Evolutionary conservation across 1,140 invertebrate genomes (phyloP), one percentile per base, ranked within the genome.

Genomic region (Drosophila funebris): DNA sequence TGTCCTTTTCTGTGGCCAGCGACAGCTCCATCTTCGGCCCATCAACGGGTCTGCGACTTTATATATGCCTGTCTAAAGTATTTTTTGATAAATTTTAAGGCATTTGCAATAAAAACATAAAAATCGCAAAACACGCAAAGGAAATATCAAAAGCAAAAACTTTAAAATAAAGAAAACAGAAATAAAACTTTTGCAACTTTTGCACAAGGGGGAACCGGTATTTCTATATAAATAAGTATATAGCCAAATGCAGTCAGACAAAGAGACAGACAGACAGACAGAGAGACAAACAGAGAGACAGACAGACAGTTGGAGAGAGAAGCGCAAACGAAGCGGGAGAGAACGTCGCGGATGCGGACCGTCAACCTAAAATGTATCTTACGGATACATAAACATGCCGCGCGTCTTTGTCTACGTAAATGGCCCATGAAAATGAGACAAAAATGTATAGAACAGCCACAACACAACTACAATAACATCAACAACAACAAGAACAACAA

Each of bases 341-440:
- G 31, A 24, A n/a, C 31, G 33, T 70, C 60, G 60, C 67, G 60
- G 67, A 63, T 63, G 68, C 68, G 67, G 50, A 70, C 39, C 67
- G 67, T 71, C 61, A 81, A 71, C 64, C 82, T 56, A 75, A 87
- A 87, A 82, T 87, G 82, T 85, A 87, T 85, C 81, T 75, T 87
- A 78, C 82, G 82, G 82, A 85, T 87, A 85, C 81, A 85, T 85
- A 87, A 85, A 77, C 81, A 85, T 78, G 82, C 74, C 74, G 81
- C 82, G 67, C 78, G 78, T 82, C 78, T 85, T 85, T 85, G 81
- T 85, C 81, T 85, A 85, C 82, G 82, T 85, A 85, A 85, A 85
- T 85, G 81, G 82, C 82, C 82, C 81, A 85, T 85, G 81, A 85
- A 85, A 85, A 85, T 85, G 81, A 85, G 82, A 87, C 81, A 78